phyloP scores from a whole-genome alignment of 2,113 vertebrate genomes.

The Xyliphius kryptos region DNA sequence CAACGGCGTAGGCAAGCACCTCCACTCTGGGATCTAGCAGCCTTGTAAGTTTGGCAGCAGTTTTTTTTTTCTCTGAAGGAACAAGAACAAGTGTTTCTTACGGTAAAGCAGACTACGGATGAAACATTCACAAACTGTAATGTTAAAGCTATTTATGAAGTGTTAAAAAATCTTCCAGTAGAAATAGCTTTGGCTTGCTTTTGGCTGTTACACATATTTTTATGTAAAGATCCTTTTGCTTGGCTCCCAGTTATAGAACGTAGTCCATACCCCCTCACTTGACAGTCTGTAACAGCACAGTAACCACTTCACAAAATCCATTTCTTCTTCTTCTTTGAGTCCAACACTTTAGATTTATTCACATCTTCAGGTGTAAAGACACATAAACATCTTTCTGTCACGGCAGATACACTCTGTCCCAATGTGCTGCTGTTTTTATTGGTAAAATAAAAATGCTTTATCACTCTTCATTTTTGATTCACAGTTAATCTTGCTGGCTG shows the following conservation, averaged over 20 bases:
- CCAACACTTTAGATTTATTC: neutral
- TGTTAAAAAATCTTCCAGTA: too few relatives aligned
- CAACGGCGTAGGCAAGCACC: slow-evolving; percentile 3
- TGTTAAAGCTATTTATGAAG: too few relatives aligned
- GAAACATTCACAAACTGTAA: too few relatives aligned
- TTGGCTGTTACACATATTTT: neutral
- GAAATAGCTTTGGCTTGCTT: too few relatives aligned
- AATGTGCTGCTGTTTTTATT: slow-evolving; percentile 3
- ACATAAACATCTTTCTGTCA: slow-evolving; percentile 6
- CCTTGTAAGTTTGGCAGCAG: slow-evolving; percentile 1
- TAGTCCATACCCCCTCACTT: neutral
- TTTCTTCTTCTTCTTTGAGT: neutral
- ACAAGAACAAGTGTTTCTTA: too few relatives aligned
- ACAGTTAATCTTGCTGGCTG: neutral
- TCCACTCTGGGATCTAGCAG: slow-evolving; percentile 3
- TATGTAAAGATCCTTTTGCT: neutral
- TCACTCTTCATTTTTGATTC: neutral
- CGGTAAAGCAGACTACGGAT: too few relatives aligned
- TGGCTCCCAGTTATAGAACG: neutral
- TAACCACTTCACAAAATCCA: neutral
- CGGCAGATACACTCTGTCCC: neutral
- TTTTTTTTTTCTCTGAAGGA: slow-evolving; percentile 1
- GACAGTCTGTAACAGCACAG: neutral
- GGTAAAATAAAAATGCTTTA: neutral
- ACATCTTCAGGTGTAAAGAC: slow-evolving; percentile 7